Base-by-base conservation (phyloP, 2,888 invertebrate genomes). In the Halocaridina rubra region DNA sequence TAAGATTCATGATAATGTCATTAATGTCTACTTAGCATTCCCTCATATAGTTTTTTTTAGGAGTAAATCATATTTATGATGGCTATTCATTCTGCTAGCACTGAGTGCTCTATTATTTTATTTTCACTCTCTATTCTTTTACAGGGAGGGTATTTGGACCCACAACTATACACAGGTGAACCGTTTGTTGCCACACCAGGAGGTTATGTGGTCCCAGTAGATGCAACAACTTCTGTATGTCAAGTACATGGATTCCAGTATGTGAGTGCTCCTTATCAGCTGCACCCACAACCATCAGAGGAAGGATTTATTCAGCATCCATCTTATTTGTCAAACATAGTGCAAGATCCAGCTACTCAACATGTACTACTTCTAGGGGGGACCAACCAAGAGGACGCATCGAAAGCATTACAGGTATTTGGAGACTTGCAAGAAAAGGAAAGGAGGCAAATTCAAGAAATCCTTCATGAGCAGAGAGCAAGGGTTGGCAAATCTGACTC, bases 91-190 rank as follows among this genome's bases (percentile, higher is more conserved):
- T n/a, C n/a, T n/a, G n/a, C n/a, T n/a, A n/a, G n/a, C n/a, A n/a
- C n/a, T n/a, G n/a, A n/a, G n/a, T n/a, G n/a, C n/a, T n/a, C n/a
- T n/a, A n/a, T n/a, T n/a, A n/a, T n/a, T n/a, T n/a, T n/a, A n/a
- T n/a, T n/a, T n/a, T 53, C 16, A 2, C 3, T 53, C 19, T 53
- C 19, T 53, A n/a, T 3, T 53, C 5, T 33, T 67, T 81, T 85
- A 22, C 87, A 88, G 88, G 80, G 61, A 16, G 59, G 53, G 19
- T 88, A 84, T 64, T 29, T 86, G 80, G 88, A 86, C 72, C 80
- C 88, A 5, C 86, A 88, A 53, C 67, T 88, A 39, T 88, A 88
- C 64, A 81, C 88, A 29, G 88, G 88, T 27, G 88, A 88, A 53
- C 88, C 88, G 32, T 86, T 86, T 78, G 81, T 88, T 13, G 86